Conservation (phyloP, 64 coral and sea anemone species). For the Actinia equina region DNA sequence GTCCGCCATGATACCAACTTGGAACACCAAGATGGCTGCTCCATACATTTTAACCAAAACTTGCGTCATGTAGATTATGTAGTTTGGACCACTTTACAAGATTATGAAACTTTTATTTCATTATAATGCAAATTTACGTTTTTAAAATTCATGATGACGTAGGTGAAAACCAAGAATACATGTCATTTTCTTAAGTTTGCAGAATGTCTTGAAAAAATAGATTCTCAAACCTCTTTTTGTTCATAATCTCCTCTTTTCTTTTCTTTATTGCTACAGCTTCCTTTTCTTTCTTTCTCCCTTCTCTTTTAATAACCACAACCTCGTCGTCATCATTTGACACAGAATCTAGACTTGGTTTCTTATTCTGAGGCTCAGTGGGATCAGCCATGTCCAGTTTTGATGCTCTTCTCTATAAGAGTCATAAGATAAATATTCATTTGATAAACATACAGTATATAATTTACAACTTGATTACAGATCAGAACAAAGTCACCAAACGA, state of each 20-base stretch:
- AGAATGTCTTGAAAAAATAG: not conserved
- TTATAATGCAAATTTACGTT: too few species aligned
- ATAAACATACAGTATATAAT: not conserved
- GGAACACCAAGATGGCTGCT: too few species aligned
- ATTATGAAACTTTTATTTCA: too few species aligned
- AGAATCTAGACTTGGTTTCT: not conserved
- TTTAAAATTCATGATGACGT: too few species aligned
- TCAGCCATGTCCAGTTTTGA: not conserved
- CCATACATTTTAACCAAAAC: too few species aligned
- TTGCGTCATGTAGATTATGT: too few species aligned
- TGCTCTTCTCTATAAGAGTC: not conserved
- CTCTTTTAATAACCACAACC: slow-evolving; percentile 6
- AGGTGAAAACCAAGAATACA: too few species aligned
- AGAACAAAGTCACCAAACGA: too few species aligned
- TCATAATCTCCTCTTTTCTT: not conserved
- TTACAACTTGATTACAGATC: too few species aligned
- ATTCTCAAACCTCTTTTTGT: not conserved
- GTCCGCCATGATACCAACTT: too few species aligned
- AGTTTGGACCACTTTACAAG: too few species aligned
- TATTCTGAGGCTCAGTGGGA: not conserved
- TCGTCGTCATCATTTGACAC: not conserved
- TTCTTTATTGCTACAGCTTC: slow-evolving; percentile 17
- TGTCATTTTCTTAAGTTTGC: too few species aligned
- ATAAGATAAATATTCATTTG: not conserved
- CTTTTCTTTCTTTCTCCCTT: slow-evolving; percentile 11